Conservation (phyloP, 1,140 invertebrate genomes). For the Drosophila ananassae region DNA sequence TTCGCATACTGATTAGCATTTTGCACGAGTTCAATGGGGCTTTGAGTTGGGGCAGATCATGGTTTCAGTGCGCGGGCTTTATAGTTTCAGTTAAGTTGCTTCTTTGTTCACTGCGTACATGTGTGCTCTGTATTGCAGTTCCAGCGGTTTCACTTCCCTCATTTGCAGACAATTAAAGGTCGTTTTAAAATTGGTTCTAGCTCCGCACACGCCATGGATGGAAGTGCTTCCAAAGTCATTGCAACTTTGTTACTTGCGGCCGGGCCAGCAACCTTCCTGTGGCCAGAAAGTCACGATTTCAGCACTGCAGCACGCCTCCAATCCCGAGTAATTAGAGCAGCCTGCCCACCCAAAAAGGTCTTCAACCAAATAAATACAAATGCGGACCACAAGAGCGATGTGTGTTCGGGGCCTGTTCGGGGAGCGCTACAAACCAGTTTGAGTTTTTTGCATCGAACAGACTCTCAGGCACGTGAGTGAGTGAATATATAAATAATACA, state of each 20-base stretch:
- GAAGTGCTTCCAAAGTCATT: slow-evolving; percentile 26
- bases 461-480: slow-evolving; percentile 14
- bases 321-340: slow-evolving; percentile 42
- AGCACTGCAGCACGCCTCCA: slow-evolving; percentile 32
- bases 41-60: slow-evolving; percentile 25
- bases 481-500: slow-evolving; percentile 20
- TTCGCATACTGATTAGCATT: background rate
- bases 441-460: slow-evolving; percentile 35
- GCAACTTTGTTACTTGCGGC: slow-evolving; percentile 6
- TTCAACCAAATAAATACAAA: slow-evolving; percentile 40
- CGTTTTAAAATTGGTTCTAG: slow-evolving; percentile 16
- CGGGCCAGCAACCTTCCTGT: slow-evolving; percentile 7
- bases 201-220: slow-evolving; percentile 5
- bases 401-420: slow-evolving; percentile 12
- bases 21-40: background rate
- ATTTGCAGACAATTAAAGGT: slow-evolving; percentile 12
- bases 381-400: slow-evolving; percentile 7
- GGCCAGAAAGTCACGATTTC: slow-evolving; percentile 29
- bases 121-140: background rate
- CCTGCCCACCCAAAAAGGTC: slow-evolving; percentile 25
- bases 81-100: too few species aligned
- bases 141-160: slow-evolving; percentile 14
- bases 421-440: slow-evolving; percentile 29
- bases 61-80: slow-evolving; percentile 7
- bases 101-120: background rate